Percentiles rank a stretch among this genome's conserved stretches.
phyloP scores from a whole-genome alignment of 2,888 invertebrate species.

The Saturnia pavonia region DNA sequence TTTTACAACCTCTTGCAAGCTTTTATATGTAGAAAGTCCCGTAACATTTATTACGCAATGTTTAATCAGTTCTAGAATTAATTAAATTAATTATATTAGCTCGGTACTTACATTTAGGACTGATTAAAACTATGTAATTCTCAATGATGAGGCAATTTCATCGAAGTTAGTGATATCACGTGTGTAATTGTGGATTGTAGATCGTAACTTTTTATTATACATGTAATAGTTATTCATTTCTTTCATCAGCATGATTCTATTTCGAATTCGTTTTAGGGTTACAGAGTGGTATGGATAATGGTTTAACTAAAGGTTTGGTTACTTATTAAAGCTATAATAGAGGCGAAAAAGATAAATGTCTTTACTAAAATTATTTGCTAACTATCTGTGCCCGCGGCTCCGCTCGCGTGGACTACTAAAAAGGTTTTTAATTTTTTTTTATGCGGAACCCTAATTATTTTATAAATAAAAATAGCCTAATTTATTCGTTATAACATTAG shows the following conservation, averaged over 20 bases:
- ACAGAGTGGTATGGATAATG: not conserved
- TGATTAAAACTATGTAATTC: conserved; percentile 28
- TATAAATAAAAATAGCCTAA: too few species aligned
- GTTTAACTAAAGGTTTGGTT: not conserved
- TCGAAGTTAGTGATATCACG: conserved; percentile 36
- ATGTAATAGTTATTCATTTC: conserved; percentile 41
- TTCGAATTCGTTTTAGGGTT: not conserved
- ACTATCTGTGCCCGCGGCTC: too few species aligned
- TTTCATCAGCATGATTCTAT: conserved; percentile 22
- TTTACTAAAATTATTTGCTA: not conserved
- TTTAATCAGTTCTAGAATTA: conserved; percentile 4
- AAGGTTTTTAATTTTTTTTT: too few species aligned
- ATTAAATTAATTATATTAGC: conserved; percentile 3
- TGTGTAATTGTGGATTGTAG: conserved; percentile 49
- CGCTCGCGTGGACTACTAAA: too few species aligned
- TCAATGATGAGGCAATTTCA: conserved; percentile 25
- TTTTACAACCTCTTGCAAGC: not conserved
- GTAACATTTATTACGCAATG: conserved; percentile 1
- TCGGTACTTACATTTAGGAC: conserved; percentile 11
- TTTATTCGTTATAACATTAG: too few species aligned
- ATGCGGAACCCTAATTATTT: too few species aligned
- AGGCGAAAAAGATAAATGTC: not conserved
- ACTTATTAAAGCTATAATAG: not conserved
- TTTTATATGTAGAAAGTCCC: not conserved
- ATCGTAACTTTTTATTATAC: conserved; percentile 55